Evolutionary conservation across 2,888 invertebrate genomes (phyloP).

Genomic region (Chymomyza caudatula): DNA sequence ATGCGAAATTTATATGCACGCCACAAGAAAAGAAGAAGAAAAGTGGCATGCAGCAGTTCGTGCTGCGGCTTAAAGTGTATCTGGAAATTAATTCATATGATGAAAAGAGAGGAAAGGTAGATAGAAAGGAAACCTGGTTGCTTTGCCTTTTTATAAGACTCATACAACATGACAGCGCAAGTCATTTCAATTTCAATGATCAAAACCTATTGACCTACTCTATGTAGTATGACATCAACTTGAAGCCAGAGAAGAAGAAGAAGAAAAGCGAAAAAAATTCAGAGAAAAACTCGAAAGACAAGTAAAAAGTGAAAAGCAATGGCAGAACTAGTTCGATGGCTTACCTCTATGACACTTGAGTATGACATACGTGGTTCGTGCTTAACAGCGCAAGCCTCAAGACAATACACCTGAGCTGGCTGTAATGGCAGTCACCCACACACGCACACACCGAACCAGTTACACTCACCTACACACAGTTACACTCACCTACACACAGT

Average conservation of each 20-base stretch:
- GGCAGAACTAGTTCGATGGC: conserved; percentile 58
- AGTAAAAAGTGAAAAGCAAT: not conserved
- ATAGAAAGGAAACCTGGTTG: not conserved
- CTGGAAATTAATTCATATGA: not conserved
- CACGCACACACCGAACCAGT: not conserved
- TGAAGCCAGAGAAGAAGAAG: not conserved
- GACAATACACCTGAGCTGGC: conserved; percentile 31
- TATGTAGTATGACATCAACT: not conserved
- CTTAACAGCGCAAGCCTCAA: conserved; percentile 40
- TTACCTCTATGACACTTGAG: conserved; percentile 50
- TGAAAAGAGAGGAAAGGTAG: not conserved
- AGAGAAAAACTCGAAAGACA: not conserved
- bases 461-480: no score
- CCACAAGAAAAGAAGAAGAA: not conserved
- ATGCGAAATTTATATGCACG: not conserved
- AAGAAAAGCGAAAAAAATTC: not conserved
- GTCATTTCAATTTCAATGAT: conserved; percentile 61
- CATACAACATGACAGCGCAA: not conserved
- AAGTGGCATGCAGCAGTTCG: not conserved
- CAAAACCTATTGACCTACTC: conserved; percentile 45
- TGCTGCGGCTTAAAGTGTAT: not conserved
- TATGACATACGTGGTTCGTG: conserved; percentile 60
- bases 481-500: not conserved
- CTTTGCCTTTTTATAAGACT: not conserved
- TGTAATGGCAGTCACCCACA: not conserved